phyloP scores from a whole-genome alignment of 2,888 invertebrate genomes.

The Drosophila paracracens region DNA sequence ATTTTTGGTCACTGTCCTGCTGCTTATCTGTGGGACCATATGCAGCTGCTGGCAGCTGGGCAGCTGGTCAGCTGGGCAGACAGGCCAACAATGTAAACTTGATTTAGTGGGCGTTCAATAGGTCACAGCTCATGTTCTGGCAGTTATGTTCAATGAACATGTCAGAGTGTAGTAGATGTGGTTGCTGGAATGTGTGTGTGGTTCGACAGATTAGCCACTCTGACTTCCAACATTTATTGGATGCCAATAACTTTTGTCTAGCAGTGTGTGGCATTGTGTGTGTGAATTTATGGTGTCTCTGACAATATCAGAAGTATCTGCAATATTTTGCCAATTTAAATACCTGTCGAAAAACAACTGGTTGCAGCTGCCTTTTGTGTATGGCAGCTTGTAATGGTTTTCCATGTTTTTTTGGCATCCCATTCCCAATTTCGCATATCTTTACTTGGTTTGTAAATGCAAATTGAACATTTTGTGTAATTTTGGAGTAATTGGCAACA shows the following conservation, averaged over 20 bases:
- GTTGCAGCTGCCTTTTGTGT: constrained; percentile 16
- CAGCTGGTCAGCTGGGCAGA: constrained; percentile 3
- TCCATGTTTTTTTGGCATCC: constrained; percentile 18
- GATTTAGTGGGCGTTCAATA: constrained; percentile 57
- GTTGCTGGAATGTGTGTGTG: not conserved
- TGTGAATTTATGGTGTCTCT: constrained; percentile 11
- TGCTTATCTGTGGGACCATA: constrained; percentile 26
- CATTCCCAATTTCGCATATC: not conserved
- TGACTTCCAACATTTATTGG: constrained; percentile 67
- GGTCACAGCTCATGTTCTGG: constrained; percentile 27
- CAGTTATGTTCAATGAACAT: constrained; percentile 32
- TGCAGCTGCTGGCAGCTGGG: constrained; percentile 1
- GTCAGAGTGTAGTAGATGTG: not conserved
- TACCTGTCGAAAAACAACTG: constrained; percentile 9
- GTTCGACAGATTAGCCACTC: constrained; percentile 40
- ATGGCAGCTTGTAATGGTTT: constrained; percentile 54
- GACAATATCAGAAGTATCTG: constrained; percentile 20
- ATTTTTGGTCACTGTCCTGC: constrained; percentile 36
- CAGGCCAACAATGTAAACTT: constrained; percentile 23
- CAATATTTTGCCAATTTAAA: constrained; percentile 58
- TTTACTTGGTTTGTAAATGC: constrained; percentile 2
- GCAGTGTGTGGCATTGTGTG: constrained; percentile 5
- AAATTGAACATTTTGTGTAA: constrained; percentile 21
- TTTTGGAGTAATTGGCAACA: constrained; percentile 17
- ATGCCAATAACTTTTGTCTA: constrained; percentile 67